Evolutionary conservation across 2,113 vertebrate genomes (phyloP).

Genomic region (Hippocampus guttulatus): DNA sequence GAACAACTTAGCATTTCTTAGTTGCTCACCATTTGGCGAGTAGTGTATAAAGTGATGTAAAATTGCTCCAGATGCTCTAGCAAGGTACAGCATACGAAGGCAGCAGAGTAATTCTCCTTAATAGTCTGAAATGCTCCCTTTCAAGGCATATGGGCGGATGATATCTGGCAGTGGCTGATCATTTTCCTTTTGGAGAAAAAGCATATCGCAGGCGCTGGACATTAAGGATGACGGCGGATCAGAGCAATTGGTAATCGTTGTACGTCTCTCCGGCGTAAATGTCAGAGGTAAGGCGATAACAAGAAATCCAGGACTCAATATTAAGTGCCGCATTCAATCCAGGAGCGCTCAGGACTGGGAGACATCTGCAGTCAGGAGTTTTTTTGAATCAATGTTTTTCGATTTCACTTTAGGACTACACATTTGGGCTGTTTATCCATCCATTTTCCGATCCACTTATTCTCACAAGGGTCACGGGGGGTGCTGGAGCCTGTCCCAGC

Average conservation of each 20-base stretch:
- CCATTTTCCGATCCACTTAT: too few relatives aligned
- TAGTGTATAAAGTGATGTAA: constrained; percentile 46
- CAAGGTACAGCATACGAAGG: constrained; percentile 53
- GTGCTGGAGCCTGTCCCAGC: too few relatives aligned
- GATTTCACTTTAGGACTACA: too few relatives aligned
- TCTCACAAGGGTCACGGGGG: too few relatives aligned
- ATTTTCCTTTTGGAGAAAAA: constrained; percentile 65
- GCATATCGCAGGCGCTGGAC: constrained; percentile 48
- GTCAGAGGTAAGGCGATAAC: constrained; percentile 38
- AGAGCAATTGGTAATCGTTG: constrained; percentile 73
- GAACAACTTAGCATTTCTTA: constrained; percentile 14
- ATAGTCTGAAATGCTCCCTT: constrained; percentile 69
- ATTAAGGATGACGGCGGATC: constrained; percentile 66
- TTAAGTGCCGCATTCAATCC: constrained; percentile 22
- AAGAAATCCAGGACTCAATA: constrained; percentile 45
- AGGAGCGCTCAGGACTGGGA: constrained; percentile 20
- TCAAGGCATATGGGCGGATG: constrained; percentile 65
- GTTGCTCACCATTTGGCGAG: constrained; percentile 36
- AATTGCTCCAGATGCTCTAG: neutral
- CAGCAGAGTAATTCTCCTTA: constrained; percentile 69
- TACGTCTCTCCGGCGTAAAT: constrained; percentile 57
- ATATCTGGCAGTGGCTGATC: constrained; percentile 72
- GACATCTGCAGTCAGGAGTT: neutral
- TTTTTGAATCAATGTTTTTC: too few relatives aligned
- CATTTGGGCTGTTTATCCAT: too few relatives aligned